Evolutionary conservation across 2,113 vertebrate species (phyloP), one percentile per base, ranked within the genome.

Genomic region (Ageneiosus marmoratus): DNA sequence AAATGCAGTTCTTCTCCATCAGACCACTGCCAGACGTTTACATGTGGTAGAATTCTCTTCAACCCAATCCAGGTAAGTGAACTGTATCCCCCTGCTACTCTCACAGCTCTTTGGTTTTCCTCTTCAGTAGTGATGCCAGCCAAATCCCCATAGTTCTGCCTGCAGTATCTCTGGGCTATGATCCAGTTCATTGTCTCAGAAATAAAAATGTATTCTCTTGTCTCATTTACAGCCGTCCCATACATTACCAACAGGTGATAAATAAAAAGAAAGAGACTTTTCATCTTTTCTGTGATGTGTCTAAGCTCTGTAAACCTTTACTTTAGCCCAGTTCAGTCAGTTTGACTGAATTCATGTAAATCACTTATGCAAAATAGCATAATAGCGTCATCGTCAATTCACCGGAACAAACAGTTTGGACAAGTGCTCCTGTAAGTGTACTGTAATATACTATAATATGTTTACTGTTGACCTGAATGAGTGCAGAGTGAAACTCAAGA

Each of bases 31-130:
- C 77, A 87, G 8, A 0, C 20, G 0, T 51, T n/a, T 15, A 3
- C 48, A 34, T 63, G 15, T 20, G 29, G 50, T 60, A 2, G 24
- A 63, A 32, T 9, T n/a, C 77, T 78, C 3, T 53, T 15, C 18
- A 87, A 63, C 6, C 84, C 81, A 7, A 78, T 85, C 80, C 83
- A 87, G 13, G 11, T 2, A 1, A 4, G 7, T 1, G 7, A 12
- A 20, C 27, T 11, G 27, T 60, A 12, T 5, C 5, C 1, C 1
- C 29, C 44, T 63, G 0, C 5, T 29, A 29, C 34, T 18, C 0
- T 11, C 72, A 24, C 20, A 69, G 37, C 24, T 16, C 24, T 72
- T 1, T 48, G 44, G 13, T 46, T 16, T 72, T 72, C 74, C 27
- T 8, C n/a, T 22, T 58, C 16, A 2, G 18, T 37, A 22, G 24